A percentile compares a stretch with the other conserved stretches of the same genome.
These are phyloP conservation scores for Catharus fuscescens DNA, from an alignment of 2,113 vertebrate species.

Conservation along the genomic window DNA sequence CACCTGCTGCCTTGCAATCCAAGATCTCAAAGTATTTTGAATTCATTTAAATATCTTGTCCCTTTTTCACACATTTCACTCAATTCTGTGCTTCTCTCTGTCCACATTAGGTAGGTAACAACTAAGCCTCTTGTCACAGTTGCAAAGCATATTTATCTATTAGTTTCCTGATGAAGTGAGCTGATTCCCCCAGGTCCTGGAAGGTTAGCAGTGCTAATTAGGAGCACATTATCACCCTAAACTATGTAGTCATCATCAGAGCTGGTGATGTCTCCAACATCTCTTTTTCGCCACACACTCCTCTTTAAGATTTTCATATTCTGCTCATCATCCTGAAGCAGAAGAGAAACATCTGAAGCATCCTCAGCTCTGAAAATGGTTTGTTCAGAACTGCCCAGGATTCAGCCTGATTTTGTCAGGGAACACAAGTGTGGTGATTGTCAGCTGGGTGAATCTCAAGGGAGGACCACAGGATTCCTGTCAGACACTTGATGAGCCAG, in stretches of 20 bases:
- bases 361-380: neutral
- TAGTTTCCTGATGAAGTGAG: neutral
- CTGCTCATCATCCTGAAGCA: neutral
- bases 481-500: neutral
- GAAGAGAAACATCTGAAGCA: neutral
- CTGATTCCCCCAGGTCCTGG: neutral
- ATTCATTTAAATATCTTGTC: neutral
- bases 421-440: neutral
- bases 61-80: neutral
- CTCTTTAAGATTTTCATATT: neutral
- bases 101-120: neutral
- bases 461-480: neutral
- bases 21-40: neutral
- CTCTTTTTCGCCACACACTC: neutral
- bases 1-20: neutral
- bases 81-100: neutral
- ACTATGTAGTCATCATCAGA: neutral
- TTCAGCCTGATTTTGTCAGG: neutral
- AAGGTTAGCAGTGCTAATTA: neutral
- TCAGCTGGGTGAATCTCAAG: neutral
- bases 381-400: neutral
- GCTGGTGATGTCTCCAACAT: neutral
- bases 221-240: rapidly evolving
- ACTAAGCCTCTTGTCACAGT: neutral
- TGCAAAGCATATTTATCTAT: neutral